Base-by-base conservation (phyloP, 2,888 invertebrate genomes). In the Allolobophora icterica region DNA sequence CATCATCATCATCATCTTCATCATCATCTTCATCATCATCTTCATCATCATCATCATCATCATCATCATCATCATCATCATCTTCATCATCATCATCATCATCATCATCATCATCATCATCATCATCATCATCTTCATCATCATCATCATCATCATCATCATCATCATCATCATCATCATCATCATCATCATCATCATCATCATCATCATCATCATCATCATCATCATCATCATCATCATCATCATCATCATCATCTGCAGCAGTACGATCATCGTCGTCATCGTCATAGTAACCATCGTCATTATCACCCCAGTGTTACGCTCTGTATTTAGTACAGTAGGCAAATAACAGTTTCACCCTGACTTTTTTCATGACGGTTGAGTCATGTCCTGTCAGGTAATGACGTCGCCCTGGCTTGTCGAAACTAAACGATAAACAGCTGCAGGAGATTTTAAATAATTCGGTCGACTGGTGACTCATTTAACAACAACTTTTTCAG, bases 11-110 rank as follows among this genome's bases (percentile, higher is more conserved):
- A n/a, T 84, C 84, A n/a, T 84, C 84, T 2, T 84, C 84, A 84
- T 84, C n/a, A n/a, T 84, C 84, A n/a, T 84, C 84, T 17, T 84
- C 84, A 84, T 84, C 84, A 84, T 84, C n/a, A 84, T 84, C 84
- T 17, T 84, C 84, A n/a, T 84, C 84, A 84, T n/a, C 84, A 84
- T n/a, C 84, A 84, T n/a, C 84, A n/a, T n/a, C n/a, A n/a, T n/a
- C 42, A 42, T 42, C 5, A 15, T 42, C 42, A 11, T 42, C 42
- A 42, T 42, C 42, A 42, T 42, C 8, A 17, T 17, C 42, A 42
- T 42, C 42, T 11, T 5, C 42, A 42, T 17, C 42, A 17, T 42
- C 17, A 42, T 13, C 42, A 13, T 17, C 52, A 52, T 52, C 21
- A 19, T 52, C 24, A 19, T 52, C 19, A 5, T 71, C n/a, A 71